phyloP scores from a whole-genome alignment of 2,113 vertebrate species.

The Odocoileus virginianus region DNA sequence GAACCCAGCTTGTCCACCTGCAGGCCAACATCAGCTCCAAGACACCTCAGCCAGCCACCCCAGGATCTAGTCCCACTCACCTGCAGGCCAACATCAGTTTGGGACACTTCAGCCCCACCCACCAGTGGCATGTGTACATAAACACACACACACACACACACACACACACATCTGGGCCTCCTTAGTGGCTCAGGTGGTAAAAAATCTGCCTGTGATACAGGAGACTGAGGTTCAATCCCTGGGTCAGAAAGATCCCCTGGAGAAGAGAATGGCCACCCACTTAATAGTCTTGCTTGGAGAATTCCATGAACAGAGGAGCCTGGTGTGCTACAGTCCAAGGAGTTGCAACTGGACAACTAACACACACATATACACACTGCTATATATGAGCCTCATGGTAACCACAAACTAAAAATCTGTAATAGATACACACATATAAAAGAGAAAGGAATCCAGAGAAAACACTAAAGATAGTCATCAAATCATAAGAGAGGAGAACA shows the following conservation, averaged over 20 bases:
- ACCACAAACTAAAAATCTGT: background rate
- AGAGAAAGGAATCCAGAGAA: background rate
- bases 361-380: background rate
- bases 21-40: background rate
- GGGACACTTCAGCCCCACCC: background rate
- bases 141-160: background rate
- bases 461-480: background rate
- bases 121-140: background rate
- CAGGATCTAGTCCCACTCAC: background rate
- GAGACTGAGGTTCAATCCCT: background rate
- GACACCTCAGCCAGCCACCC: background rate
- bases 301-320: background rate
- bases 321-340: background rate
- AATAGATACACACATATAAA: background rate
- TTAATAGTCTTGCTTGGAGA: background rate
- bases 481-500: background rate
- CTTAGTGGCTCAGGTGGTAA: background rate
- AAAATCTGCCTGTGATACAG: background rate
- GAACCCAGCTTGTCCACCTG: background rate
- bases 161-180: background rate
- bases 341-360: background rate
- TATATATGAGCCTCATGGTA: background rate
- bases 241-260: background rate
- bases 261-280: background rate
- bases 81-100: background rate